Evolutionary conservation across 2,797 vertebrate genomes (phyloP), one percentile per base, ranked within the genome.

Genomic region (Propithecus deckenii): DNA sequence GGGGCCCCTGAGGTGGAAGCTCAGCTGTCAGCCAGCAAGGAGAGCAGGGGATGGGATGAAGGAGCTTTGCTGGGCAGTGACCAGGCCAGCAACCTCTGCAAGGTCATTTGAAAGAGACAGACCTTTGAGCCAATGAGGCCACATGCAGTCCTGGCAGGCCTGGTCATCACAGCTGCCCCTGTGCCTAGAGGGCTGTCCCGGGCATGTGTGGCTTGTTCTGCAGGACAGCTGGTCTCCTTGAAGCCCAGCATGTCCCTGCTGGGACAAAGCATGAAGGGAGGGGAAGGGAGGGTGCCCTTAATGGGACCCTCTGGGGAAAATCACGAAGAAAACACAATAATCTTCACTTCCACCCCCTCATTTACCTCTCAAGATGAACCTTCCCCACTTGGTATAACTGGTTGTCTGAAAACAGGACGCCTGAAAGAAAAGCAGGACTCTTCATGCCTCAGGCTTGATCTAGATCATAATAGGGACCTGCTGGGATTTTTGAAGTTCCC

Each of bases 31-130:
- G 89, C 65, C 91, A 89, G 55, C 38, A 30, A 63, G 43, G 15
- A 80, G 52, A n/a, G 11, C 72, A 88, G 50, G 32, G 50, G 35
- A 71, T 46, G 78, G 65, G 52, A 91, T n/a, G 72, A n/a, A 88
- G 74, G 50, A 86, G 72, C 22, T 61, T 78, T 86, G 52, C 88
- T 52, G 57, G 48, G 83, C 10, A 0, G 69, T 57, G 80, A 93
- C 69, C 72, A 46, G 78, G n/a, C 50, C 81, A 9, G 91, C 41
- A 1, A 3, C 61, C 86, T 89, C 79, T 71, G 61, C 83, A 94
- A 97, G 94, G 95, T 96, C 97, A 86, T 96, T 95, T 97, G 94
- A 96, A 97, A 97, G 96, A 94, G 74, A 96, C 65, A 35, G 4
- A 85, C 67, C 41, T 86, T n/a, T 10, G 22, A 95, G 76, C 43